A percentile compares a stretch with the other conserved stretches of the same genome.
These are phyloP conservation scores for Loriculus beryllinus DNA, from an alignment of 2,797 vertebrate species.

Conservation along the genomic window DNA sequence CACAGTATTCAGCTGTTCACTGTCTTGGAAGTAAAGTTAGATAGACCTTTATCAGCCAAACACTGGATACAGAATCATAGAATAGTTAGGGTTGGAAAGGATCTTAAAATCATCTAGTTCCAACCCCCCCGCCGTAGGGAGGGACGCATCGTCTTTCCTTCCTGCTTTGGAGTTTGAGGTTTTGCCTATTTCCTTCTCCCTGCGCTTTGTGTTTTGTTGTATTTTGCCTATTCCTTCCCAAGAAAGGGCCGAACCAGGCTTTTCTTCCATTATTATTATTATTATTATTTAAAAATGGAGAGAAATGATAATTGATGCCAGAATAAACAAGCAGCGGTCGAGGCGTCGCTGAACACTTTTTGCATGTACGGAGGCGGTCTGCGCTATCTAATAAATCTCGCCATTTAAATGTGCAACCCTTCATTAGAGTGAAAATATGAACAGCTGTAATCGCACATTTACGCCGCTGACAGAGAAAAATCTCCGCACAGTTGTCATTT, in stretches of 20 bases:
- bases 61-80: background rate
- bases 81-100: too few relatives aligned
- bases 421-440: slow-evolving; percentile 79
- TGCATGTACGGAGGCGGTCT: slow-evolving; percentile 62
- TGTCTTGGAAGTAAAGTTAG: background rate
- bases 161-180: background rate
- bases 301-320: slow-evolving; percentile 73
- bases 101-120: too few relatives aligned
- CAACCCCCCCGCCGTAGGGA: too few relatives aligned
- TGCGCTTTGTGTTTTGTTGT: slow-evolving; percentile 25
- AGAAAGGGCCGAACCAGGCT: slow-evolving; percentile 28
- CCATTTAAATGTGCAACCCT: slow-evolving; percentile 77
- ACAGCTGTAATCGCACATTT: slow-evolving; percentile 79
- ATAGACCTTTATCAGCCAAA: background rate
- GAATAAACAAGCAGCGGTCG: slow-evolving; percentile 73
- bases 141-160: background rate
- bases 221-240: slow-evolving; percentile 61
- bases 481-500: slow-evolving; percentile 70
- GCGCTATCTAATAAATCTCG: slow-evolving; percentile 75
- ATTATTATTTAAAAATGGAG: slow-evolving; percentile 68
- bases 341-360: slow-evolving; percentile 64
- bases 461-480: slow-evolving; percentile 75
- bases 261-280: background rate
- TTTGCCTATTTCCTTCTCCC: slow-evolving; percentile 50
- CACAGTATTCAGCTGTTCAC: background rate